Percentiles rank a stretch among this genome's conserved stretches.
These are phyloP conservation scores for Poecilia picta DNA, from an alignment of 2,797 vertebrate species.

Conservation along the genomic window DNA sequence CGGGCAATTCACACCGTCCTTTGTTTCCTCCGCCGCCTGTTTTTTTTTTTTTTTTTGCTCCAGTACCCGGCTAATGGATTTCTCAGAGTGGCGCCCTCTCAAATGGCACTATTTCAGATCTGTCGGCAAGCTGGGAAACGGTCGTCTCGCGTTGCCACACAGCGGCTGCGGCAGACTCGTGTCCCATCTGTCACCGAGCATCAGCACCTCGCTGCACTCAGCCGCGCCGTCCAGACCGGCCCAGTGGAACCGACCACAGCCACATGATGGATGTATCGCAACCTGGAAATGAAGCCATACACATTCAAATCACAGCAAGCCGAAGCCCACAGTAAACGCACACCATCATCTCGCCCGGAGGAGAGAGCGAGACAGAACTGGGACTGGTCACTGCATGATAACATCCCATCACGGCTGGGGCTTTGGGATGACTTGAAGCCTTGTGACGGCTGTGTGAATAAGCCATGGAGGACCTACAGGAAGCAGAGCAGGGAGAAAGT, in stretches of 20 bases:
- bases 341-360: constrained; percentile 51
- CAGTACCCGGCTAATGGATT: constrained; percentile 57
- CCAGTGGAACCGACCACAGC: constrained; percentile 62
- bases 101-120: constrained; percentile 70
- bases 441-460: constrained; percentile 13
- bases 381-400: constrained; percentile 28
- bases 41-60: constrained; percentile 22
- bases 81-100: constrained; percentile 53
- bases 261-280: constrained; percentile 68
- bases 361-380: constrained; percentile 27
- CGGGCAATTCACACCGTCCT: background rate
- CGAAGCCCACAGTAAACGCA: constrained; percentile 34
- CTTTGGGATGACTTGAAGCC: constrained; percentile 20
- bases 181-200: constrained; percentile 69
- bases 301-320: constrained; percentile 68
- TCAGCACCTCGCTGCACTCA: constrained; percentile 38
- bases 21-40: constrained; percentile 21
- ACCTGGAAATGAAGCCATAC: constrained; percentile 72
- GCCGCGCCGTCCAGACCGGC: constrained; percentile 55
- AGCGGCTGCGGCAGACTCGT: constrained; percentile 50
- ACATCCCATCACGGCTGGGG: constrained; percentile 30
- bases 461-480: background rate
- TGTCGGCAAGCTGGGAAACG: constrained; percentile 54
- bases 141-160: constrained; percentile 59
- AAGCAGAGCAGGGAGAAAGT: background rate